Conservation (phyloP, 1,140 invertebrate genomes). For the Lethocerus indicus region DNA sequence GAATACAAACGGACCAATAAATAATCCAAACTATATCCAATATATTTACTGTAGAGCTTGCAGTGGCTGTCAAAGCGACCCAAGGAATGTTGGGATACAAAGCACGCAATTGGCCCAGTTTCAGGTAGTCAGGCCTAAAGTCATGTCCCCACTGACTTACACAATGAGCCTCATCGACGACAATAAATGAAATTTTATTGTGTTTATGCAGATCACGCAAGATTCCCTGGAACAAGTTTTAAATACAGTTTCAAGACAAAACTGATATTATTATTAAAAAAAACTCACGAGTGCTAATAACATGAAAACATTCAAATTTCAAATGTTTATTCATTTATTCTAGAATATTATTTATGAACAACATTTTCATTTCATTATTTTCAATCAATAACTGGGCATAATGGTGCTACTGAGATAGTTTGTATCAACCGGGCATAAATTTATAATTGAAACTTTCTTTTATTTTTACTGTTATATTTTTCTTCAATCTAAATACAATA, state of each 20-base stretch:
- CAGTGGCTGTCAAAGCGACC: constrained; percentile 91
- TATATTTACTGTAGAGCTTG: constrained; percentile 28
- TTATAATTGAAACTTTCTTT: no score
- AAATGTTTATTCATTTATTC: no score
- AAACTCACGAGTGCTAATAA: no score
- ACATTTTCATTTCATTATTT: no score
- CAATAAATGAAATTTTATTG: constrained; percentile 37
- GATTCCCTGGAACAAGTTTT: constrained; percentile 22
- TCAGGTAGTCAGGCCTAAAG: constrained; percentile 88
- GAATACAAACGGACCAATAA: not conserved
- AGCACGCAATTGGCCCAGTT: constrained; percentile 38
- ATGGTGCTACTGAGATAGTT: no score
- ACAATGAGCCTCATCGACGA: constrained; percentile 94
- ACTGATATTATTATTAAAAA: no score
- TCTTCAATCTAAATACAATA: no score
- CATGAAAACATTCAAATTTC: constrained; percentile 3
- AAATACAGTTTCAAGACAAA: no score
- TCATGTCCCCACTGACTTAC: constrained; percentile 97
- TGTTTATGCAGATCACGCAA: constrained; percentile 28
- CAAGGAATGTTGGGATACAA: constrained; percentile 54
- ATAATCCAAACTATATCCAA: not conserved
- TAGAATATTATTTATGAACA: no score
- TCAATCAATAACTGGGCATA: no score
- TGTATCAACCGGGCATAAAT: no score
- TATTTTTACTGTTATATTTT: no score